Base-by-base conservation (phyloP, 2,797 vertebrate species). In the Poecile montanus region DNA sequence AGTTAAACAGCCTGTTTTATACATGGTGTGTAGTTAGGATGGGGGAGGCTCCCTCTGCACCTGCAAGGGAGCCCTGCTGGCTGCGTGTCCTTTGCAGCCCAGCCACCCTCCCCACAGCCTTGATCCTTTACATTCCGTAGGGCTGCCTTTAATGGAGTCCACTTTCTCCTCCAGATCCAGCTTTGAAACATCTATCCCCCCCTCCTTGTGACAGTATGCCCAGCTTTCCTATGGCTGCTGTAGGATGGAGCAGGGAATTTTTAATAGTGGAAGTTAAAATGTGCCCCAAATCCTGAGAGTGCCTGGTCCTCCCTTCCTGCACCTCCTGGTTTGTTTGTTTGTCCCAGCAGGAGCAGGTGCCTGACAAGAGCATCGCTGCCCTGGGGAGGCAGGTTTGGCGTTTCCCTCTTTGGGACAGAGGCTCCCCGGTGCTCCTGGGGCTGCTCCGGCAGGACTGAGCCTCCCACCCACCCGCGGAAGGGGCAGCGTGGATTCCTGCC, bases 381-480 rank as follows among this genome's bases (percentile, higher is more conserved):
- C 1, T 0, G 6, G 51, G 51, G 45, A n/a, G 38, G 32, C 5
- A 5, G 47, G 40, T 26, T 26, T 23, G 65, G 63, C 21, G 0
- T 73, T 44, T 38, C 25, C 21, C 9, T 25, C 17, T 27, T 34
- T 29, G 0, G 14, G 20, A 11, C 1, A 7, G 56, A 61, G 47
- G 48, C 22, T 75, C 26, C 83, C 0, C 3, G 54, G 54, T 23
- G 86, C 54, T 72, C 78, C 18, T 2, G 51, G 3, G 36, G 90
- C 62, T 21, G 13, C 47, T 36, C 68, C 67, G 4, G 2, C 61
- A 14, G 65, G 34, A 19, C 15, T 12, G 47, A 40, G 27, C 44
- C 38, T 54, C 63, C 17, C 2, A 1, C 40, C 30, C 26, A 7
- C 27, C 44, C 9, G 1, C 0, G 22, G 74, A 5, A 2, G 0